Evolutionary conservation across 2,797 vertebrate species (phyloP).

Genomic region (Sebastes hubbsi): DNA sequence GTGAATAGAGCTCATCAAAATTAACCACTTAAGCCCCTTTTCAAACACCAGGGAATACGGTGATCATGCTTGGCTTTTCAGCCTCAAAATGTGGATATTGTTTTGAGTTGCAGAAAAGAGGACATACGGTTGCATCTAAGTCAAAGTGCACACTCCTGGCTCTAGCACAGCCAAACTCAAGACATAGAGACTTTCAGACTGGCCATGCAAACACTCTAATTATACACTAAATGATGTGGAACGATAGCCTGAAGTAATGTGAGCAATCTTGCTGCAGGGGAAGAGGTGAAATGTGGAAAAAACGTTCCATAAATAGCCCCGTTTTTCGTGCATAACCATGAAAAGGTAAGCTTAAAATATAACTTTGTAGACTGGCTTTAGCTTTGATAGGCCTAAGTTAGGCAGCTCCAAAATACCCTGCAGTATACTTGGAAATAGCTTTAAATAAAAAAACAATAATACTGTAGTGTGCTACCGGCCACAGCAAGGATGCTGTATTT

Average conservation of each 20-base stretch:
- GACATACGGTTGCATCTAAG: slow-evolving; percentile 23
- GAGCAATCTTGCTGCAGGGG: slow-evolving; percentile 74
- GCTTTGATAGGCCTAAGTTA: slow-evolving; percentile 15
- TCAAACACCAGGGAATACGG: not conserved
- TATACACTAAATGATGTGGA: slow-evolving; percentile 85
- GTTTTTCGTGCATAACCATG: slow-evolving; percentile 76
- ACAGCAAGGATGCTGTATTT: slow-evolving; percentile 1
- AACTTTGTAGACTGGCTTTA: slow-evolving; percentile 39
- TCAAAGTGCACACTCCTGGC: slow-evolving; percentile 34
- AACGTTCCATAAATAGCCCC: slow-evolving; percentile 75
- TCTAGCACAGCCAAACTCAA: slow-evolving; percentile 34
- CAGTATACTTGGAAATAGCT: slow-evolving; percentile 11
- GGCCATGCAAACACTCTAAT: slow-evolving; percentile 77
- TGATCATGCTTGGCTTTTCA: not conserved
- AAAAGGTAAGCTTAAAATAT: slow-evolving; percentile 67
- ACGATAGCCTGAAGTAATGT: slow-evolving; percentile 76
- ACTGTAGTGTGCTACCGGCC: not conserved
- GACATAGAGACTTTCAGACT: slow-evolving; percentile 44
- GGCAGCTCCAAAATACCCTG: slow-evolving; percentile 13
- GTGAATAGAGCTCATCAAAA: not conserved
- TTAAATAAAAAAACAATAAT: slow-evolving; percentile 7
- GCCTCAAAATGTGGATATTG: not conserved
- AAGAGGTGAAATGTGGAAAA: slow-evolving; percentile 83
- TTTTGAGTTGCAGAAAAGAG: slow-evolving; percentile 11
- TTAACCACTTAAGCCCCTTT: not conserved